phyloP scores from a whole-genome alignment of 2,797 vertebrate genomes.

The Enteromius thamalakanensis region DNA sequence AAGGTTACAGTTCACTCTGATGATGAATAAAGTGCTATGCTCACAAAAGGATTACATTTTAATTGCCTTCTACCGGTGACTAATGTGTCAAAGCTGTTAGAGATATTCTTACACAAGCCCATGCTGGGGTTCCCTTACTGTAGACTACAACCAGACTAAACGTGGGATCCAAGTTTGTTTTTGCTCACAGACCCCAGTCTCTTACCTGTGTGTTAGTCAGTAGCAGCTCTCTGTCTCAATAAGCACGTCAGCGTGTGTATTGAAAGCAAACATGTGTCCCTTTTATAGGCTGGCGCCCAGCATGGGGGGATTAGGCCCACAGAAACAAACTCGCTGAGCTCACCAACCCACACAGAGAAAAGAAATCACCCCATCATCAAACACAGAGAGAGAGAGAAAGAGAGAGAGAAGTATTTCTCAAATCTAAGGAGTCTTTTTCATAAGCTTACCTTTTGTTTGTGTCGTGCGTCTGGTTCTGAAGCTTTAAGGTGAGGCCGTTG shows the following conservation, averaged over 20 bases:
- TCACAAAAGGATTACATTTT: constrained; percentile 50
- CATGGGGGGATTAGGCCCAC: constrained; percentile 73
- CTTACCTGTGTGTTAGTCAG: constrained; percentile 77
- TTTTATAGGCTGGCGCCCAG: constrained; percentile 77
- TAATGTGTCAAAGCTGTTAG: constrained; percentile 26
- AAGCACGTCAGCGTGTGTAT: constrained; percentile 70
- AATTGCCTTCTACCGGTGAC: constrained; percentile 54
- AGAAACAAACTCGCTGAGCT: constrained; percentile 82
- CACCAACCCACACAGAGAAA: constrained; percentile 76
- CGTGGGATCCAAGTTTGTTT: neutral
- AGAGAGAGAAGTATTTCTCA: constrained; percentile 40
- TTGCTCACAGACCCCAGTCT: constrained; percentile 46
- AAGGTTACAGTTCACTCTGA: constrained; percentile 5
- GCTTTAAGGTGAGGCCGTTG: neutral
- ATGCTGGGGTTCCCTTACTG: neutral
- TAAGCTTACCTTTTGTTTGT: neutral
- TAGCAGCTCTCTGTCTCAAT: constrained; percentile 64
- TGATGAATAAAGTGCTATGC: constrained; percentile 3
- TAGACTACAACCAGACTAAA: constrained; percentile 16
- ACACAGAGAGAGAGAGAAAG: constrained; percentile 65
- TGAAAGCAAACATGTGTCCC: constrained; percentile 59
- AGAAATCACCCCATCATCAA: constrained; percentile 83
- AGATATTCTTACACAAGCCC: neutral
- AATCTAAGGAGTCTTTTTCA: neutral
- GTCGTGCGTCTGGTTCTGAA: neutral